These are phyloP conservation scores for Cryptosula pallasiana DNA, from an alignment of 2,888 invertebrate species.

Conservation along the genomic window DNA sequence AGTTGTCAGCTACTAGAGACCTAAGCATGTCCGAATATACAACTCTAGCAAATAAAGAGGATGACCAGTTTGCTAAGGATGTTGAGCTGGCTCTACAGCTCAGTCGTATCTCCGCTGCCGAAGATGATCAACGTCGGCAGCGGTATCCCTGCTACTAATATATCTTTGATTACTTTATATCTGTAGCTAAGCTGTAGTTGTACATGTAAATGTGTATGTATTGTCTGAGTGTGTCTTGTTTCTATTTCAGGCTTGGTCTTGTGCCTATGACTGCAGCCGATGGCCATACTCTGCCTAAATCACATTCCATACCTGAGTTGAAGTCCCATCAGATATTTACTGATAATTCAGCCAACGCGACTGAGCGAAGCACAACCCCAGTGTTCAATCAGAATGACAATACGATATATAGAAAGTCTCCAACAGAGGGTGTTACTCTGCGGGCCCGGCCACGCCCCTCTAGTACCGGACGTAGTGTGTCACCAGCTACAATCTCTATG, in stretches of 20 bases:
- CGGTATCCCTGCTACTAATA: not conserved
- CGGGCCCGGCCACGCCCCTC: not conserved
- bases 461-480: not conserved
- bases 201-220: not conserved
- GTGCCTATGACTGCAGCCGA: not conserved
- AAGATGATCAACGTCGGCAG: constrained; percentile 1
- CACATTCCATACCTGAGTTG: not conserved
- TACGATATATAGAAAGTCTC: not conserved
- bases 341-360: not conserved
- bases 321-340: not conserved
- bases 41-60: too few relatives aligned
- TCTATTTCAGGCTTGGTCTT: not conserved
- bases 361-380: not conserved
- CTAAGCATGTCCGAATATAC: too few relatives aligned
- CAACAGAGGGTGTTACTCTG: not conserved
- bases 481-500: not conserved
- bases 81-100: not conserved
- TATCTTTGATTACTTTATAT: too few relatives aligned
- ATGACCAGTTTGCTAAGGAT: constrained; percentile 15
- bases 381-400: not conserved
- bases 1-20: too few relatives aligned
- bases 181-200: not conserved
- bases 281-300: not conserved
- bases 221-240: too few relatives aligned
- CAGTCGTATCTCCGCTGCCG: not conserved